Base-by-base conservation (phyloP, 2,113 vertebrate genomes). In the Ranitomeya variabilis region DNA sequence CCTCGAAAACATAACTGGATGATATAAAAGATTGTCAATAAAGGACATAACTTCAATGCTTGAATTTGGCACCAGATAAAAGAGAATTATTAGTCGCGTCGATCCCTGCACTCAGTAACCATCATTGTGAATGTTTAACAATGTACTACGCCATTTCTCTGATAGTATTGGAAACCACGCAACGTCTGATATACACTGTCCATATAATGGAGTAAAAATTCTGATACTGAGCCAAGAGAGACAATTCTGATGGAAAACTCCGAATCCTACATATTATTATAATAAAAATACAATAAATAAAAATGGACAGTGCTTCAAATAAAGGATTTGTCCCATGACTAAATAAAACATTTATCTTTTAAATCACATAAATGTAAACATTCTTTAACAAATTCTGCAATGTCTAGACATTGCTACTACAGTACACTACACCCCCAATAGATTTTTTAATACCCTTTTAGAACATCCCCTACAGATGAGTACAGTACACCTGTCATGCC, bases 11-110 rank as follows among this genome's bases (percentile, higher is more conserved):
- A 82, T 87, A 71, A 71, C 66, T 9, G 54, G n/a, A 80, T 82
- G 86, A 87, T 82, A 82, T 73, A 87, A 74, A 82, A 59, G 54
- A 81, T 13, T 87, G 86, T 81, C 78, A 87, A 74, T 87, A 87
- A 82, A 87, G 21, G 52, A 31, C 78, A 82, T 82, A 81, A 82
- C 86, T 82, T 73, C 78, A 45, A 62, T 87, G 66, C 23, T 54
- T 71, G 77, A 71, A 82, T 81, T 79, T 87, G 86, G 67, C 78
- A 87, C 66, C 37, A 54, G 66, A 87, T 87, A 82, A 87, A 87
- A 82, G 23, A 71, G 66, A 87, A 66, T 81, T 82, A 87, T 81
- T 82, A 87, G 86, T 67, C 19, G 18, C 60, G 26, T 73, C 64
- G 31, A 16, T 82, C 26, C 79, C 31, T 55, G n/a, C 55, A n/a